Conservation (phyloP, 2,113 vertebrate species). For the Tamias sibiricus region DNA sequence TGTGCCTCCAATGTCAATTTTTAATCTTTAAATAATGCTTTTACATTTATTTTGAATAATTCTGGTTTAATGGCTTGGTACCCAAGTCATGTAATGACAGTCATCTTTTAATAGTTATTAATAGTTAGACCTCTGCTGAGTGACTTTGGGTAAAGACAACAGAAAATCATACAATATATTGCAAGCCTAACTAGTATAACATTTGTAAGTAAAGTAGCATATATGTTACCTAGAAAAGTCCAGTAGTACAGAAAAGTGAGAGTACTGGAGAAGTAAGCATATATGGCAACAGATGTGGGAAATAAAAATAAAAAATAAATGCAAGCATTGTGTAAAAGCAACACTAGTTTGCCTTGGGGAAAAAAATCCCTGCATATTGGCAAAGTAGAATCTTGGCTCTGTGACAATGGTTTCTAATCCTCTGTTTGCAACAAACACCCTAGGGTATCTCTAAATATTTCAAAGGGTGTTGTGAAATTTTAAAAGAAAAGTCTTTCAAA, state of each 20-base stretch:
- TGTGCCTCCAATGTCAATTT: background rate
- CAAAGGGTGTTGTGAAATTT: slow-evolving; percentile 49
- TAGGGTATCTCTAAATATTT: slow-evolving; percentile 48
- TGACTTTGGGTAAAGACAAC: background rate
- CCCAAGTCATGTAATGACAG: background rate
- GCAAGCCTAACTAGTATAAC: background rate
- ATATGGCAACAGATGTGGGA: background rate
- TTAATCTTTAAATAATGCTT: slow-evolving; percentile 43
- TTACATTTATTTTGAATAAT: background rate
- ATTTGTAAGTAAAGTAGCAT: slow-evolving; percentile 4
- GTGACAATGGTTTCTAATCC: slow-evolving; percentile 14
- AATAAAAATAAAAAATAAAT: background rate
- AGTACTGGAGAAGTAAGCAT: background rate
- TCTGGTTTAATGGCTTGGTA: background rate
- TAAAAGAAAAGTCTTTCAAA: background rate
- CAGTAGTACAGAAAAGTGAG: background rate
- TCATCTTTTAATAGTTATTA: slow-evolving; percentile 20
- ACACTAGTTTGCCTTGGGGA: background rate
- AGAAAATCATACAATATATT: background rate
- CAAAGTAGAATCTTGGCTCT: slow-evolving; percentile 27
- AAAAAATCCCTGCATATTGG: background rate
- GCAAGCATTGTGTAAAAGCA: slow-evolving; percentile 3
- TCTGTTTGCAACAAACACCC: slow-evolving; percentile 21
- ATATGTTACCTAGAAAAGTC: background rate
- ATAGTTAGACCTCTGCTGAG: background rate